A percentile compares a stretch with the other conserved stretches of the same genome.
phyloP scores from a whole-genome alignment of 2,888 invertebrate species.

The Physocephala rufipes region DNA sequence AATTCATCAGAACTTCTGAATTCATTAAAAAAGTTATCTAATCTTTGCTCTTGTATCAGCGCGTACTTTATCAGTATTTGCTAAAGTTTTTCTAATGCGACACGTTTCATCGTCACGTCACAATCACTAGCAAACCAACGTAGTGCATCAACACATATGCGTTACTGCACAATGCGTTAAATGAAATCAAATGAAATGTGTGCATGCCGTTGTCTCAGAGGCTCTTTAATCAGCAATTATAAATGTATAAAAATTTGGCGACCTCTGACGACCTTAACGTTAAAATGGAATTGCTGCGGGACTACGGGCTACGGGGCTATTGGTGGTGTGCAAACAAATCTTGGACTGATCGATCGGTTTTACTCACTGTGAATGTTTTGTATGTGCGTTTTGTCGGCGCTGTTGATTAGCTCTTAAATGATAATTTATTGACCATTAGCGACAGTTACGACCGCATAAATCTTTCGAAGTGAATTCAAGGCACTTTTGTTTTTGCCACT shows the following conservation, averaged over 20 bases:
- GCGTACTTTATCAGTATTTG: not conserved
- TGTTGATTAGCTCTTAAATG: constrained; percentile 25
- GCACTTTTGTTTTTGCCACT: not conserved
- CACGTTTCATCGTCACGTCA: not conserved
- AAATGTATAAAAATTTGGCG: constrained; percentile 36
- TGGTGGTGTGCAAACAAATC: too few species aligned
- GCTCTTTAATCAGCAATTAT: constrained; percentile 37
- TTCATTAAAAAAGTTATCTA: too few species aligned
- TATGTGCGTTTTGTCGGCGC: not conserved
- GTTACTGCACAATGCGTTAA: constrained; percentile 4
- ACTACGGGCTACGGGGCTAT: too few species aligned
- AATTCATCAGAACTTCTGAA: too few species aligned
- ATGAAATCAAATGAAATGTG: constrained; percentile 23
- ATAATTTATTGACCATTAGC: constrained; percentile 30
- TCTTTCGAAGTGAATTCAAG: not conserved
- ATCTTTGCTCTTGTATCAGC: too few species aligned
- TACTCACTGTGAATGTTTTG: not conserved
- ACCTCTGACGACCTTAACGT: constrained; percentile 35
- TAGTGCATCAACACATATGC: not conserved
- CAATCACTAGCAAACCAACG: not conserved
- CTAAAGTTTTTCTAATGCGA: not conserved
- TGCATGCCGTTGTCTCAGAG: constrained; percentile 11
- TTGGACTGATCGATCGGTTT: not conserved
- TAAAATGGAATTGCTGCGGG: too few species aligned
- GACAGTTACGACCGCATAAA: constrained; percentile 21